Conservation (phyloP, 2,797 vertebrate species). For the Anas bernieri region DNA sequence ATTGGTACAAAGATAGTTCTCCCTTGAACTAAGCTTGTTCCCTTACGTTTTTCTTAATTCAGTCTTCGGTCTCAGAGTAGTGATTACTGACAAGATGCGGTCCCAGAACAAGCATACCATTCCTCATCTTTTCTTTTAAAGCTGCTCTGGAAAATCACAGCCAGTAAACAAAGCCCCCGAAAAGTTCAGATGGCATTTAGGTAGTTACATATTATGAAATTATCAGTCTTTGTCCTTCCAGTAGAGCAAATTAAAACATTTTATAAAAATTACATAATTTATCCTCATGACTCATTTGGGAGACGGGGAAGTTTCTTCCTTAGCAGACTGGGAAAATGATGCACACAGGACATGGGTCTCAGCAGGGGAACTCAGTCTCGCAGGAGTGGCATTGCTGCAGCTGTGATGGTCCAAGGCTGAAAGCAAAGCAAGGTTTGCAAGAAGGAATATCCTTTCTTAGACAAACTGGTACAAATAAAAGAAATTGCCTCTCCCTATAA, state of each 20-base stretch:
- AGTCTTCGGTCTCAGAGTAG: background rate
- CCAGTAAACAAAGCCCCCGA: background rate
- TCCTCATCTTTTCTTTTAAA: constrained; percentile 6
- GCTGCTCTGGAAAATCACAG: background rate
- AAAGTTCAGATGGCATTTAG: constrained; percentile 13
- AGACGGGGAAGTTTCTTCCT: background rate
- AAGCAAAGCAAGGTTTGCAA: background rate
- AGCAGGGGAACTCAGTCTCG: background rate
- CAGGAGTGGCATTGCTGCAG: background rate
- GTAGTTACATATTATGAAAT: background rate
- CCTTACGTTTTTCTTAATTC: background rate
- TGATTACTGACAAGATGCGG: background rate
- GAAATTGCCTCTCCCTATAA: background rate
- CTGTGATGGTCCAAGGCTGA: background rate
- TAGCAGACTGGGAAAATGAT: background rate
- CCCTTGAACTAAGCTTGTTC: background rate
- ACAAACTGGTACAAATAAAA: background rate
- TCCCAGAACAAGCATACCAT: background rate
- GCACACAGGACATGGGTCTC: background rate
- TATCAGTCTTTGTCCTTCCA: constrained; percentile 22
- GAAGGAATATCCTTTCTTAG: background rate
- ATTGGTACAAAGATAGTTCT: background rate
- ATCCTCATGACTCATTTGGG: constrained; percentile 21
- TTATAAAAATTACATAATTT: constrained; percentile 21
- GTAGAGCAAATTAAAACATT: constrained; percentile 27